These are phyloP conservation scores for Florisuga fusca DNA, from an alignment of 2,797 vertebrate species.

Conservation along the genomic window DNA sequence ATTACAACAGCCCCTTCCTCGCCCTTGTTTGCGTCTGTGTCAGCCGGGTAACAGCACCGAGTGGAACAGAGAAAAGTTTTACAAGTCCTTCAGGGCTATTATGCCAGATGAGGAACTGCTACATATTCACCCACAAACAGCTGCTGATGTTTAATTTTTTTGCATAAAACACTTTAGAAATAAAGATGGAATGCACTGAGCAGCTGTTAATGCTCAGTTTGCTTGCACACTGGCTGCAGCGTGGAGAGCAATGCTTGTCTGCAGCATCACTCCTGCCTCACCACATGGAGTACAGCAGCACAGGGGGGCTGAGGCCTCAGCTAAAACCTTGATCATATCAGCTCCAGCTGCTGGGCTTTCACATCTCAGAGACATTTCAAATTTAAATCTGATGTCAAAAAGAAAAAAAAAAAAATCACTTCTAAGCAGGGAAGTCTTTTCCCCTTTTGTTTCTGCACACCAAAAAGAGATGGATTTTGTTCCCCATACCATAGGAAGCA, in stretches of 20 bases:
- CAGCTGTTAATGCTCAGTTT: constrained; percentile 29
- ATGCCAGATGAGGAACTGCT: constrained; percentile 40
- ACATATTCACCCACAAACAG: constrained; percentile 22
- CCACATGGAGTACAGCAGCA: not conserved
- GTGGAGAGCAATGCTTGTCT: not conserved
- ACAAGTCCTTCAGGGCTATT: constrained; percentile 46
- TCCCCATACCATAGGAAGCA: not conserved
- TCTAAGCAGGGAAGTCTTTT: not conserved
- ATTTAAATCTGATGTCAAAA: not conserved
- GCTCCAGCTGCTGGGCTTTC: constrained; percentile 2
- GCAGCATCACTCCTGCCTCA: not conserved
- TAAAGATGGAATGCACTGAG: not conserved
- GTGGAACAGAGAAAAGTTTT: constrained; percentile 22
- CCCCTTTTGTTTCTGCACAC: not conserved
- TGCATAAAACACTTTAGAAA: constrained; percentile 1
- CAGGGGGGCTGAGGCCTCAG: not conserved
- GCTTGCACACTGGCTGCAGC: not conserved
- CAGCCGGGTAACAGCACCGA: not conserved
- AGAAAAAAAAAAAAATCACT: not conserved
- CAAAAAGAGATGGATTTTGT: constrained; percentile 9
- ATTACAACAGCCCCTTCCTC: not conserved
- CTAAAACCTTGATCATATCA: not conserved
- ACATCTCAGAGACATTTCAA: not conserved
- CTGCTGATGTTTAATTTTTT: constrained; percentile 55
- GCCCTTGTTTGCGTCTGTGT: not conserved